These are phyloP conservation scores for Conchocele bisecta DNA, from an alignment of 2,888 invertebrate genomes.

Conservation along the genomic window DNA sequence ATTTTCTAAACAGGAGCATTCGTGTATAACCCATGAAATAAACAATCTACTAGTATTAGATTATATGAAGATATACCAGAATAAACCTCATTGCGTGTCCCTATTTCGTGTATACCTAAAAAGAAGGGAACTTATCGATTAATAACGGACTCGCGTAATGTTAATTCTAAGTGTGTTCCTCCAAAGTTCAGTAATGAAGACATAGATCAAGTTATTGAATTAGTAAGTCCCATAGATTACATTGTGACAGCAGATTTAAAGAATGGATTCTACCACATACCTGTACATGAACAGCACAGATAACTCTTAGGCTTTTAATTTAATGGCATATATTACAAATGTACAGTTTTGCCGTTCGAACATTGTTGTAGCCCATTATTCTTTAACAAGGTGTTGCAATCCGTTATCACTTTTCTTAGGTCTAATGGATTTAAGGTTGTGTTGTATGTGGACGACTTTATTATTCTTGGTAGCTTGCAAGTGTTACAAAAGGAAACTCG, in stretches of 20 bases:
- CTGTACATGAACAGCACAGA: not conserved
- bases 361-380: slow-evolving; percentile 23
- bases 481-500: not conserved
- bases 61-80: slow-evolving; percentile 1
- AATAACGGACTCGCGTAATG: slow-evolving; percentile 13
- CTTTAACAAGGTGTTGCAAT: slow-evolving; percentile 9
- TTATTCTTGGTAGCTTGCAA: slow-evolving; percentile 7
- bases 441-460: slow-evolving; percentile 28
- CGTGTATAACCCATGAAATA: slow-evolving; percentile 13
- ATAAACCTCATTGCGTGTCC: not conserved
- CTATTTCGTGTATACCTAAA: slow-evolving; percentile 26
- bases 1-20: not conserved
- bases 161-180: not conserved
- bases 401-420: slow-evolving; percentile 10
- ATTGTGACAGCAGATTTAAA: slow-evolving; percentile 11
- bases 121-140: slow-evolving; percentile 13
- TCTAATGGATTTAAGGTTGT: slow-evolving; percentile 10
- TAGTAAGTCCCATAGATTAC: slow-evolving; percentile 20
- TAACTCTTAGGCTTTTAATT: slow-evolving; percentile 14
- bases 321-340: slow-evolving; percentile 3
- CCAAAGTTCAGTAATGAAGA: slow-evolving; percentile 25
- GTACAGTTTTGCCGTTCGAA: slow-evolving; percentile 24
- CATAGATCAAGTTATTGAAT: slow-evolving; percentile 13
- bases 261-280: slow-evolving; percentile 30
- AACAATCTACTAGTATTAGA: not conserved